Percentiles rank a stretch among this genome's conserved stretches.
Conservation (phyloP, 2,797 vertebrate genomes). For the Cirrhinus molitorella region DNA sequence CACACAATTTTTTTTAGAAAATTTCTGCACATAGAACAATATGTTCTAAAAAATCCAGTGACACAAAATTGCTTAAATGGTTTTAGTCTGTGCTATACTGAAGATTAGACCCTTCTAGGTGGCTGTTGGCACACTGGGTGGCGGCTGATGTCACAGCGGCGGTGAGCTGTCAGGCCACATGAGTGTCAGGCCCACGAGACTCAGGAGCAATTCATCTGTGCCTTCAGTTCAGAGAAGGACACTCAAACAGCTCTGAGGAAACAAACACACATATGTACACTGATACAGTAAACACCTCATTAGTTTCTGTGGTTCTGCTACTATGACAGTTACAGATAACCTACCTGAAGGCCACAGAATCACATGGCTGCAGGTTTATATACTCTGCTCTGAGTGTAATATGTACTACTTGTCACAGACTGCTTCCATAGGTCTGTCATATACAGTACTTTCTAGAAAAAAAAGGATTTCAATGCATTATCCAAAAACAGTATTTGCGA, state of each 20-base stretch:
- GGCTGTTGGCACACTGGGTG: neutral
- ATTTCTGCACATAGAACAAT: neutral
- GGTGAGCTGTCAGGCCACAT: conserved; percentile 65
- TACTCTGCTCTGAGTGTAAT: neutral
- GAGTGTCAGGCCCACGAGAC: conserved; percentile 62
- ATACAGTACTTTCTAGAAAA: neutral
- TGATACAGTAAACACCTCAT: conserved; percentile 24
- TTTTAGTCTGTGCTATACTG: neutral
- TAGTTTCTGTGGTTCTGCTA: neutral
- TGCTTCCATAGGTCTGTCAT: neutral
- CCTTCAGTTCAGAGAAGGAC: conserved; percentile 53
- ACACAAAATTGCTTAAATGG: neutral
- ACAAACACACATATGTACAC: conserved; percentile 5
- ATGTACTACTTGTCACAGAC: neutral
- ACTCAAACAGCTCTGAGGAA: conserved; percentile 7
- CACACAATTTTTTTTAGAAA: no score
- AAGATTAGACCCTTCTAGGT: neutral
- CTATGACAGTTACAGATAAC: conserved; percentile 3
- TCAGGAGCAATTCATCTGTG: conserved; percentile 64
- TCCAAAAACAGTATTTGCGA: neutral
- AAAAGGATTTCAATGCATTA: neutral
- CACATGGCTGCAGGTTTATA: neutral
- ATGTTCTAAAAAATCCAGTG: neutral
- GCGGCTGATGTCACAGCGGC: conserved; percentile 66
- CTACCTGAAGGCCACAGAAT: neutral